Percentiles rank a stretch among this genome's conserved stretches.
phyloP scores from a whole-genome alignment of 1,140 invertebrate genomes.

The Ceratina japonica region DNA sequence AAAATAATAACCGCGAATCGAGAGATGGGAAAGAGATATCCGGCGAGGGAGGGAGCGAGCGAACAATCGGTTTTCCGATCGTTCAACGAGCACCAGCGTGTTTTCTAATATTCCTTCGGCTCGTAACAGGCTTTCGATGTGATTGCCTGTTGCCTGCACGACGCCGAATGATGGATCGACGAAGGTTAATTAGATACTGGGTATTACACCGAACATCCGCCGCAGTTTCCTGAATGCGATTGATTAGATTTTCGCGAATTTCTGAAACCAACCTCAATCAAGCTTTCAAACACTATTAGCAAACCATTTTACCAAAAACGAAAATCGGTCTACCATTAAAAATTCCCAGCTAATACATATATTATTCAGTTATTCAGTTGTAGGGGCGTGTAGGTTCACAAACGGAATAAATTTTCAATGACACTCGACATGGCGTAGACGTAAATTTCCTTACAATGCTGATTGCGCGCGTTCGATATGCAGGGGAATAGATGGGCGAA shows the following conservation, averaged over 20 bases:
- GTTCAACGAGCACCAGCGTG: slow-evolving; percentile 1
- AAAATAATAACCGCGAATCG: slow-evolving; percentile 17
- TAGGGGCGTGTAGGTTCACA: no score
- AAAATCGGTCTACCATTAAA: no score
- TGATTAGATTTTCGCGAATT: slow-evolving; percentile 51
- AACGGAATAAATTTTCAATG: no score
- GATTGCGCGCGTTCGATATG: no score
- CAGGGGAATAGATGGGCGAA: no score
- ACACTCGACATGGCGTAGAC: no score
- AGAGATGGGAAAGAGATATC: not conserved
- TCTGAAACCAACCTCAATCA: not conserved
- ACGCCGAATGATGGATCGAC: slow-evolving; percentile 45
- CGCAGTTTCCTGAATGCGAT: slow-evolving; percentile 44
- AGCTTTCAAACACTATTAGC: not conserved
- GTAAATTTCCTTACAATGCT: no score
- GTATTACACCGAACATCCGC: slow-evolving; percentile 41
- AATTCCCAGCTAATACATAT: not conserved
- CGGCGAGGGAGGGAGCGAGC: not conserved
- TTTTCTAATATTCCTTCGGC: slow-evolving; percentile 47
- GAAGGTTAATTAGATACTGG: slow-evolving; percentile 45
- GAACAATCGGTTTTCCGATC: slow-evolving; percentile 41
- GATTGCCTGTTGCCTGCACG: slow-evolving; percentile 32
- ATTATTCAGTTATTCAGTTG: no score
- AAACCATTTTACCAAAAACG: not conserved
- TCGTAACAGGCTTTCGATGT: slow-evolving; percentile 38